A percentile compares a stretch with the other conserved stretches of the same genome.
Evolutionary conservation across 1,140 invertebrate genomes (phyloP).

Genomic region (Phthorimaea operculella): DNA sequence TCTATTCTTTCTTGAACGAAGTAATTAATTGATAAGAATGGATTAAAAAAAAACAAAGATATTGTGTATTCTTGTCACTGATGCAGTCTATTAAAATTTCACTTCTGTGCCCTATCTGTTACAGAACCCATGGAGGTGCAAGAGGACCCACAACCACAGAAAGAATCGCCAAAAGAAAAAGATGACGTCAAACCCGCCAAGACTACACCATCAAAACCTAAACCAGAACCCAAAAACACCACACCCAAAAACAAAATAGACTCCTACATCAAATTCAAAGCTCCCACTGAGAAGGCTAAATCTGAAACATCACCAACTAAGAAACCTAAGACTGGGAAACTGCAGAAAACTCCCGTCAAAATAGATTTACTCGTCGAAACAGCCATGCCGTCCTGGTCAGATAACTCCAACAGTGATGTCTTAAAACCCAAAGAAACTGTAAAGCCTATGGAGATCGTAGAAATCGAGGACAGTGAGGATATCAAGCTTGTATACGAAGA

Average conservation of each 20-base stretch:
- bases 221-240: constrained; percentile 26
- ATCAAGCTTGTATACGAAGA: constrained; percentile 76
- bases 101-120: constrained; percentile 7
- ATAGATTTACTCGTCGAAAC: constrained; percentile 64
- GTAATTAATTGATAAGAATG: too few relatives aligned
- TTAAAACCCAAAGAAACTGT: constrained; percentile 35
- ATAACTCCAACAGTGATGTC: constrained; percentile 53
- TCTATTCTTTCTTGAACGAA: too few relatives aligned
- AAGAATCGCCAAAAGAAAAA: constrained; percentile 29
- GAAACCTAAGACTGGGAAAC: constrained; percentile 35
- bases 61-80: too few relatives aligned
- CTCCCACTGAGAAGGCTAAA: constrained; percentile 31
- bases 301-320: constrained; percentile 36
- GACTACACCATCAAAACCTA: constrained; percentile 15
- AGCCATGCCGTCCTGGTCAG: constrained; percentile 69
- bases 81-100: too few relatives aligned
- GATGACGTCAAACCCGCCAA: not conserved
- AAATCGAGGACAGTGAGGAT: constrained; percentile 71
- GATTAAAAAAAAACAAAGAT: too few relatives aligned
- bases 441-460: constrained; percentile 25
- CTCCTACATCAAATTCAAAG: constrained; percentile 54
- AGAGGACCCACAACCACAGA: constrained; percentile 23
- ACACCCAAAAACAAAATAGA: constrained; percentile 42
- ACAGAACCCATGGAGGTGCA: constrained; percentile 51
- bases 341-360: constrained; percentile 49